These are phyloP conservation scores for Onthophagus taurus DNA, from an alignment of 1,140 invertebrate genomes.

Conservation along the genomic window DNA sequence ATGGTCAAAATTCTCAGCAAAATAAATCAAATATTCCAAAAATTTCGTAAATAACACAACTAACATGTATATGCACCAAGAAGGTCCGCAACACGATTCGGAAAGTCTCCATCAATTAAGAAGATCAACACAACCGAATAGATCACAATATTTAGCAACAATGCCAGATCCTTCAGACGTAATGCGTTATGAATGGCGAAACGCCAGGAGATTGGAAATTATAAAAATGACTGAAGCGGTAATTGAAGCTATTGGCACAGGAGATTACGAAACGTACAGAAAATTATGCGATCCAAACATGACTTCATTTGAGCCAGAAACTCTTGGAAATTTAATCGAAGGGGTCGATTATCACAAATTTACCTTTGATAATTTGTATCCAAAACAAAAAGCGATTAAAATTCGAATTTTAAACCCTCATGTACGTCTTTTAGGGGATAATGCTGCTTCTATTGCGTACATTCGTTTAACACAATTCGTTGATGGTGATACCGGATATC, in stretches of 20 bases:
- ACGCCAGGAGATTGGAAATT: background rate
- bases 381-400: slow-evolving; percentile 4
- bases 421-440: slow-evolving; percentile 2
- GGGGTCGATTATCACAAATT: slow-evolving; percentile 11
- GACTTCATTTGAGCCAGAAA: slow-evolving; percentile 8
- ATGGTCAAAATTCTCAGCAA: no score
- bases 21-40: no score
- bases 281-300: slow-evolving; percentile 6
- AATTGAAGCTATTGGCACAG: slow-evolving; percentile 3
- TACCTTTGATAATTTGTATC: slow-evolving; percentile 4
- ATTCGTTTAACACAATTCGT: slow-evolving; percentile 4
- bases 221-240: slow-evolving; percentile 3
- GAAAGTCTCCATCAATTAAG: no score
- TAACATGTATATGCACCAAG: no score
- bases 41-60: no score
- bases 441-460: slow-evolving; percentile 7
- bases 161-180: no score
- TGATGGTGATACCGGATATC: slow-evolving; percentile 1
- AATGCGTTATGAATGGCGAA: slow-evolving; percentile 2
- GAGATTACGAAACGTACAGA: slow-evolving; percentile 2
- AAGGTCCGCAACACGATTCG: no score
- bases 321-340: slow-evolving; percentile 10
- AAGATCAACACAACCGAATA: no score
- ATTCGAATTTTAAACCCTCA: slow-evolving; percentile 3
- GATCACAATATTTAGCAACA: no score